Evolutionary conservation across 2,113 vertebrate species (phyloP), one percentile per base, ranked within the genome.

Genomic region (Setophaga kirtlandii): DNA sequence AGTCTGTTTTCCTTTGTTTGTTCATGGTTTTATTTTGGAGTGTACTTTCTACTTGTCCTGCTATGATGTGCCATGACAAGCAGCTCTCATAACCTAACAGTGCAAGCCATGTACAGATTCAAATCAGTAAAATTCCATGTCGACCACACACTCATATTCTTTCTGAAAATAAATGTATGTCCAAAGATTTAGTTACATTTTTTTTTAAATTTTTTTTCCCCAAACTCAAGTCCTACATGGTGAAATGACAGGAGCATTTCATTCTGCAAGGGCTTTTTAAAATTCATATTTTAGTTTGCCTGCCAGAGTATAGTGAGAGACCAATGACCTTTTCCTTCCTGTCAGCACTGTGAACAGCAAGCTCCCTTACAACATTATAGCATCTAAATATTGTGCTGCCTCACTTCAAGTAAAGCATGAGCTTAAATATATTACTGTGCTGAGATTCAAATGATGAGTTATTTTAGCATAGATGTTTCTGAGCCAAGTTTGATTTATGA

Each of bases 331-430:
- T 83, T 85, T 64, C 37, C 7, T 94, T 67, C 58, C 20, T 41
- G 42, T 59, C 27, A 4, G 56, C 33, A 25, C 35, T 15, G 7
- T 62, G 27, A 84, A 64, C 42, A 74, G 33, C 37, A 70, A 90
- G 47, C 18, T 83, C 30, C 63, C 74, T 77, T 88, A 63, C 74
- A 93, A 73, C 14, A 20, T 20, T 68, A 9, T 7, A 74, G 21
- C 47, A 83, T 50, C 79, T 46, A 78, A 74, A 46, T 53, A 86
- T 15, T 17, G 33, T 33, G 9, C 59, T 90, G 37, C 42, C 28
- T 95, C 71, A 44, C 44, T 92, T 93, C 78, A 94, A 63, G 35
- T 69, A 90, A 77, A 94, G 42, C 33, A 25, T 77, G 55, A 69
- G 27, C 68, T 94, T 90, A 92, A 90, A 74, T 80, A 58, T 65